Evolutionary conservation across 2,797 vertebrate genomes (phyloP).

Genomic region (Thamnophis elegans): DNA sequence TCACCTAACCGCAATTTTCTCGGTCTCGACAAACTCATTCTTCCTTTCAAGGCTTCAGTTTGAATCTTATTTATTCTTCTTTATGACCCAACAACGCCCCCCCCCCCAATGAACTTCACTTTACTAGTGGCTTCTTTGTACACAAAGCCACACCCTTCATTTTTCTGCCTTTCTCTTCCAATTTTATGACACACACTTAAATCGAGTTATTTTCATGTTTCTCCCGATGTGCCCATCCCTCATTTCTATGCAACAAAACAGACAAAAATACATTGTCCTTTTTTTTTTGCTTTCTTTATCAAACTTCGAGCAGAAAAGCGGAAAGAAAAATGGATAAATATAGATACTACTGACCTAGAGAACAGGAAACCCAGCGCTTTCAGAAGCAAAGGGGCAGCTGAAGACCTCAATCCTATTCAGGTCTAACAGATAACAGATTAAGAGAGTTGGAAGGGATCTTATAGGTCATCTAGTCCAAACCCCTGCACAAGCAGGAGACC

Average conservation of each 20-base stretch:
- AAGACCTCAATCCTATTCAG: not conserved
- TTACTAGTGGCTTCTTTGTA: not conserved
- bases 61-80: not conserved
- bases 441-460: no score
- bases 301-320: not conserved
- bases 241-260: not conserved
- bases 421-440: no score
- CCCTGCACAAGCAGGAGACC: no score
- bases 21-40: not conserved
- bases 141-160: not conserved
- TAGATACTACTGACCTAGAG: not conserved
- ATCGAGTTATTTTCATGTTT: not conserved
- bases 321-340: not conserved
- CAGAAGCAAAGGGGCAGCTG: not conserved
- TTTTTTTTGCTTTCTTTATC: not conserved
- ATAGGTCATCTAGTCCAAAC: no score
- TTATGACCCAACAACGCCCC: not conserved
- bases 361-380: not conserved
- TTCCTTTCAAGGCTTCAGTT: not conserved
- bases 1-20: not conserved
- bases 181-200: not conserved
- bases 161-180: not conserved
- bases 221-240: not conserved
- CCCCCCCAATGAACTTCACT: not conserved
- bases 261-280: not conserved